Conservation (phyloP, 2,113 vertebrate species). For the Lota lota region DNA sequence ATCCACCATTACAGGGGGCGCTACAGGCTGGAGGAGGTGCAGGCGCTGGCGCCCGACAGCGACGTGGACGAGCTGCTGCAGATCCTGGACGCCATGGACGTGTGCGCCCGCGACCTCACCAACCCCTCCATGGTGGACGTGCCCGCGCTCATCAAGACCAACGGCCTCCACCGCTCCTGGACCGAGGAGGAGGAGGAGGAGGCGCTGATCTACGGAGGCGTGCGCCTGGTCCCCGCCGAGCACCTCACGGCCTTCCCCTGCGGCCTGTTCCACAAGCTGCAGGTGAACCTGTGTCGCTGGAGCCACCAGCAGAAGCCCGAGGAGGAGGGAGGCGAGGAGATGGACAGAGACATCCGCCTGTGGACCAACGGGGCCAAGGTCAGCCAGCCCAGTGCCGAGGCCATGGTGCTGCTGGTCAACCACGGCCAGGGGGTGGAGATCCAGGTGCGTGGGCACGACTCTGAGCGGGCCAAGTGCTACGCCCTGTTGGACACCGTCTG, state of each 20-base stretch:
- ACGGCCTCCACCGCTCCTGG: slow-evolving; percentile 92
- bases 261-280: slow-evolving; percentile 96
- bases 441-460: slow-evolving; percentile 86
- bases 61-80: slow-evolving; percentile 94
- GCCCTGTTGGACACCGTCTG: slow-evolving; percentile 90
- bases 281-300: slow-evolving; percentile 96
- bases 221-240: slow-evolving; percentile 90
- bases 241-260: slow-evolving; percentile 93
- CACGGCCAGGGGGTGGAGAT: slow-evolving; percentile 97
- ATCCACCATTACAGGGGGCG: slow-evolving; percentile 97
- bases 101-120: slow-evolving; percentile 89
- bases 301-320: slow-evolving; percentile 90
- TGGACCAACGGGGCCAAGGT: slow-evolving; percentile 93
- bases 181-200: slow-evolving; percentile 89
- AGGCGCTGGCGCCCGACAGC: slow-evolving; percentile 87
- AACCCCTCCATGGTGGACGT: slow-evolving; percentile 94
- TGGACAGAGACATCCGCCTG: slow-evolving; percentile 81
- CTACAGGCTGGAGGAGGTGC: slow-evolving; percentile 92
- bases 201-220: slow-evolving; percentile 86
- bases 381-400: slow-evolving; percentile 82
- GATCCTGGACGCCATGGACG: slow-evolving; percentile 96
- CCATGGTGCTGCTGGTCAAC: slow-evolving; percentile 92
- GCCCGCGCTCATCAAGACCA: slow-evolving; percentile 93
- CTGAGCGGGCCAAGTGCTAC: slow-evolving; percentile 87
- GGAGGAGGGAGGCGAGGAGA: slow-evolving; percentile 43